Conservation (phyloP, 2,113 vertebrate genomes). For the Oryzias melastigma region DNA sequence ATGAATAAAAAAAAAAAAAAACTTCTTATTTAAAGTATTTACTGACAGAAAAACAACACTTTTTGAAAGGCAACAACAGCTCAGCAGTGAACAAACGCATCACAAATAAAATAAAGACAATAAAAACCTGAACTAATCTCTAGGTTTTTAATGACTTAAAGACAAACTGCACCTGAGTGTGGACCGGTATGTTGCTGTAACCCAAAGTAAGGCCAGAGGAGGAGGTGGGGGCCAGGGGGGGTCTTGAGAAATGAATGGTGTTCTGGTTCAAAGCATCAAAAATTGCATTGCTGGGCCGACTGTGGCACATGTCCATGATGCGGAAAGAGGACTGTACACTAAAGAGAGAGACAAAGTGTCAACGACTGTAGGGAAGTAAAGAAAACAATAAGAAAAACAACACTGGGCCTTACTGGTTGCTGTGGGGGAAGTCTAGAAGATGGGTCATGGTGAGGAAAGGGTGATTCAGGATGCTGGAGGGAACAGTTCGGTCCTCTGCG, state of each 20-base stretch:
- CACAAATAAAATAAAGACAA: not conserved
- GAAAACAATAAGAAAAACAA: not conserved
- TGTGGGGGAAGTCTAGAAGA: constrained; percentile 94
- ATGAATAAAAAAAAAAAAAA: not conserved
- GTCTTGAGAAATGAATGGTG: constrained; percentile 85
- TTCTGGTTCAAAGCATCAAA: constrained; percentile 88
- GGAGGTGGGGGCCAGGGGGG: constrained; percentile 80
- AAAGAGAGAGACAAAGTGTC: not conserved
- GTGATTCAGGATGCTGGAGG: constrained; percentile 87
- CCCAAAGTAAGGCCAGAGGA: constrained; percentile 82
- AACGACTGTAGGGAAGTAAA: not conserved
- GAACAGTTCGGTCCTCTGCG: constrained; percentile 89
- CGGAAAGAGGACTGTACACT: constrained; percentile 97
- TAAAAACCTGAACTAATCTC: too few relatives aligned
- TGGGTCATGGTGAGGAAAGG: constrained; percentile 98
- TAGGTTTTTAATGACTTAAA: too few relatives aligned
- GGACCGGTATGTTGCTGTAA: constrained; percentile 90
- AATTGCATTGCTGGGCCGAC: constrained; percentile 73
- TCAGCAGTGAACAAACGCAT: not conserved
- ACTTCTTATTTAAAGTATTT: not conserved
- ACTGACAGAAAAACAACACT: not conserved
- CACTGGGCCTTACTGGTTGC: constrained; percentile 86
- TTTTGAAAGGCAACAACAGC: not conserved
- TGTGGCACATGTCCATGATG: constrained; percentile 95
- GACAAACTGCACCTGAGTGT: constrained; percentile 82